phyloP scores from a whole-genome alignment of 2,797 vertebrate species.

The Thripadectes ignobilis region DNA sequence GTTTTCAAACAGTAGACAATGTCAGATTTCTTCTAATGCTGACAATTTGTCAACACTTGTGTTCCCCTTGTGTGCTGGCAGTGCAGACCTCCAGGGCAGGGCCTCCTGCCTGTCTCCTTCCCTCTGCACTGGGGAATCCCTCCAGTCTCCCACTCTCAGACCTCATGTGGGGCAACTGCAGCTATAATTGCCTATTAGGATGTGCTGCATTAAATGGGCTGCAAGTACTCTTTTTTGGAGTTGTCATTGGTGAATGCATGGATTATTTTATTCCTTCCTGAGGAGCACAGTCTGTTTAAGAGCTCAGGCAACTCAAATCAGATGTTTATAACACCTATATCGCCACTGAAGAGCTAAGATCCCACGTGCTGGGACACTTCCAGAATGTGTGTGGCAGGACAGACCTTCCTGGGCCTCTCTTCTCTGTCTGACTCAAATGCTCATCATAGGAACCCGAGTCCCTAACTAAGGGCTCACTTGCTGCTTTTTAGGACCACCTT shows the following conservation, averaged over 20 bases:
- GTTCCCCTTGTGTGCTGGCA: neutral
- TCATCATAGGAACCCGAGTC: neutral
- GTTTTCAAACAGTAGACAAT: neutral
- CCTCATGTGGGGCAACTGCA: neutral
- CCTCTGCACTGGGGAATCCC: neutral
- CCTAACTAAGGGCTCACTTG: neutral
- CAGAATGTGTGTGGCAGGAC: neutral
- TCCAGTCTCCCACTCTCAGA: neutral
- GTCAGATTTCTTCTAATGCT: neutral
- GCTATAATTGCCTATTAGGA: neutral
- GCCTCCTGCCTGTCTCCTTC: neutral
- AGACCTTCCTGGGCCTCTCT: neutral
- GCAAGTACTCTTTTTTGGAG: neutral
- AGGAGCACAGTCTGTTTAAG: neutral
- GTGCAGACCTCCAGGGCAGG: neutral
- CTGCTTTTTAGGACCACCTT: neutral
- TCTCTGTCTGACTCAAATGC: neutral
- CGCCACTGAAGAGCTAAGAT: neutral
- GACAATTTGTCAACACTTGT: neutral
- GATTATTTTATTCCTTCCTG: neutral
- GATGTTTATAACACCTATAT: neutral
- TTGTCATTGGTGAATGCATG: neutral
- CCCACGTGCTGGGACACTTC: neutral
- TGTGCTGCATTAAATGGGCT: neutral
- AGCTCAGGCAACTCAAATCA: neutral